Evolutionary conservation across 2,888 invertebrate species (phyloP).

Genomic region (Spatulosminthurus flaviceps): DNA sequence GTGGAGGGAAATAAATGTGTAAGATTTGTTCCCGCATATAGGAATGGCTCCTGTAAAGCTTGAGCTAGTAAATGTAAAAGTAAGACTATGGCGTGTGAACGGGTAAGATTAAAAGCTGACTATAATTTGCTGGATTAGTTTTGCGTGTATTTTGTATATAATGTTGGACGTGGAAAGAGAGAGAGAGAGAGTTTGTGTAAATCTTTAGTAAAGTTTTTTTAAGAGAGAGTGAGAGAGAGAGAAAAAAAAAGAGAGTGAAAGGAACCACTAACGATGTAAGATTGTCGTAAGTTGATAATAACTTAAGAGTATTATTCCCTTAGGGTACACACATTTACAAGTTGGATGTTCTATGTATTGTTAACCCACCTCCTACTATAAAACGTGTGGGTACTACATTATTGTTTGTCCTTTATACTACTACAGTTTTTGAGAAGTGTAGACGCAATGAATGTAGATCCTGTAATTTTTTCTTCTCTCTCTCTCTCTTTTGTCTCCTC

Average conservation of each 20-base stretch:
- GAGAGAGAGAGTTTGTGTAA: not conserved
- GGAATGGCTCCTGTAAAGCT: too few species aligned
- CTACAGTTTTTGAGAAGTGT: not conserved
- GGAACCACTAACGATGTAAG: conserved; percentile 18
- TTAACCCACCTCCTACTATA: too few species aligned
- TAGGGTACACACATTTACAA: conserved; percentile 3
- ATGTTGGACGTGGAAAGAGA: not conserved
- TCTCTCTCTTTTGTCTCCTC: not conserved
- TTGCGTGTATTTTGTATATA: conserved; percentile 2
- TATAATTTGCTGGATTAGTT: conserved; percentile 14
- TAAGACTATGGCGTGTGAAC: not conserved
- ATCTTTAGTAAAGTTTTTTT: not conserved
- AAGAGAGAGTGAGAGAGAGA: too few species aligned
- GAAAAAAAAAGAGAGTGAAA: conserved; percentile 7
- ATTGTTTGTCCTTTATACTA: too few species aligned
- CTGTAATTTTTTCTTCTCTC: not conserved
- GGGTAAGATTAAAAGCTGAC: not conserved
- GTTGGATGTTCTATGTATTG: not conserved
- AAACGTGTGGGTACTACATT: too few species aligned
- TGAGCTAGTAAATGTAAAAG: not conserved
- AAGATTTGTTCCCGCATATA: too few species aligned
- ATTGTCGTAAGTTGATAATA: conserved; percentile 14
- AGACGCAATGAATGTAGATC: not conserved
- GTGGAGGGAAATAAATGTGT: too few species aligned
- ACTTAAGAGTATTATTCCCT: conserved; percentile 13